A percentile compares a stretch with the other conserved stretches of the same genome.
phyloP scores from a whole-genome alignment of 2,888 invertebrate species.

The Trilocha varians region DNA sequence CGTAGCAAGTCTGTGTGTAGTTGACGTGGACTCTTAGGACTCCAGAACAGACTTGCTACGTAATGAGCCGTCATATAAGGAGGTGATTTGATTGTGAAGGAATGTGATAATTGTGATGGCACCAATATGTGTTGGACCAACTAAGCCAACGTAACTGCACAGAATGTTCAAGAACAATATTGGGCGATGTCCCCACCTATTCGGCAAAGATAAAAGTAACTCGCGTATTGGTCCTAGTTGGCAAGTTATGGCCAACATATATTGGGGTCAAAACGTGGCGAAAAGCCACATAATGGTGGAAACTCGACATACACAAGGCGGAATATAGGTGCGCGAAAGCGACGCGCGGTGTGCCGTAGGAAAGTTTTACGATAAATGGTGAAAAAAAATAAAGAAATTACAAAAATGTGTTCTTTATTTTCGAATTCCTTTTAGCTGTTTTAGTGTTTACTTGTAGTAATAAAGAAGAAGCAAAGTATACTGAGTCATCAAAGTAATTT shows the following conservation, averaged over 20 bases:
- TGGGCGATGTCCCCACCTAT: too few relatives aligned
- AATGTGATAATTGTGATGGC: conserved; percentile 9
- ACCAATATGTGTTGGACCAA: too few relatives aligned
- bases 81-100: conserved; percentile 6
- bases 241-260: too few relatives aligned
- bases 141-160: too few relatives aligned
- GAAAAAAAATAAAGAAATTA: conserved; percentile 70
- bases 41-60: conserved; percentile 22
- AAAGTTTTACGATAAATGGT: conserved; percentile 73
- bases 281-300: conserved; percentile 7
- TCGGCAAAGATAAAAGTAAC: too few relatives aligned
- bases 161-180: too few relatives aligned
- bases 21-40: not conserved
- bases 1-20: conserved; percentile 27
- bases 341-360: conserved; percentile 69
- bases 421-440: too few relatives aligned
- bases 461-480: too few relatives aligned
- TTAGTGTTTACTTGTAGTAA: too few relatives aligned
- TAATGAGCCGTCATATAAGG: conserved; percentile 27
- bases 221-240: too few relatives aligned
- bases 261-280: too few relatives aligned
- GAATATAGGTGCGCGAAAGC: conserved; percentile 65
- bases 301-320: conserved; percentile 67
- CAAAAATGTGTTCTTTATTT: conserved; percentile 33
- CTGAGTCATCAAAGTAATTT: too few relatives aligned